A percentile compares a stretch with the other conserved stretches of the same genome.
phyloP scores from a whole-genome alignment of 2,113 vertebrate species.

The Illadopsis cleaveri region DNA sequence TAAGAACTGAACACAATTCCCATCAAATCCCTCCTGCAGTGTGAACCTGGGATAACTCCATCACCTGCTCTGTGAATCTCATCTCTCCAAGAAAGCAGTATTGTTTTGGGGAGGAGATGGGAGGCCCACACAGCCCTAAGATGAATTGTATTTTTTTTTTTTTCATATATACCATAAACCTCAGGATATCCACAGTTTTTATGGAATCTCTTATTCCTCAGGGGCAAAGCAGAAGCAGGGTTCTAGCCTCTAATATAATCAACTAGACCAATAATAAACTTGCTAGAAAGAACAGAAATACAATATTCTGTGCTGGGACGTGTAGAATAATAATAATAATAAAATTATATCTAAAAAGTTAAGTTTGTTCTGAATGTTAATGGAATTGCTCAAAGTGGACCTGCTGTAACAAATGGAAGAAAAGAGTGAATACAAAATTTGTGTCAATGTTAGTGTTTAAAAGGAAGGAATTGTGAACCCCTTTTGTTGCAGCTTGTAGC shows the following conservation, averaged over 20 bases:
- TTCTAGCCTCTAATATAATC: neutral
- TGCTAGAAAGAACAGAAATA: neutral
- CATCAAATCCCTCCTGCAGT: neutral
- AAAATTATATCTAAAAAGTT: neutral
- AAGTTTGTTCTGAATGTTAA: neutral
- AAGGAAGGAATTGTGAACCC: neutral
- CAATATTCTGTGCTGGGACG: rapidly evolving
- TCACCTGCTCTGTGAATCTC: neutral
- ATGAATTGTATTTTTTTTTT: neutral
- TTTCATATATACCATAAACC: neutral
- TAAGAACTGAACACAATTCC: neutral
- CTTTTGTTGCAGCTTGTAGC: neutral
- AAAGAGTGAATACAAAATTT: neutral
- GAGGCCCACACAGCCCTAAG: neutral
- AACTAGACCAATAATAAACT: neutral
- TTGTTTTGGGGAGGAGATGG: neutral
- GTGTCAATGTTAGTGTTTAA: neutral
- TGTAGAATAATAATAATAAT: neutral
- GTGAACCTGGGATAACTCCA: neutral
- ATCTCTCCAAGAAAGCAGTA: neutral
- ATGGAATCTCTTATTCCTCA: neutral
- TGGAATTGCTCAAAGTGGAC: neutral
- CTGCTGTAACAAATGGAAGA: neutral
- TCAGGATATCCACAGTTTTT: neutral
- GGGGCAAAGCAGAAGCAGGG: neutral